Evolutionary conservation across 2,888 invertebrate genomes (phyloP).

Genomic region (Sialis fuliginosa): DNA sequence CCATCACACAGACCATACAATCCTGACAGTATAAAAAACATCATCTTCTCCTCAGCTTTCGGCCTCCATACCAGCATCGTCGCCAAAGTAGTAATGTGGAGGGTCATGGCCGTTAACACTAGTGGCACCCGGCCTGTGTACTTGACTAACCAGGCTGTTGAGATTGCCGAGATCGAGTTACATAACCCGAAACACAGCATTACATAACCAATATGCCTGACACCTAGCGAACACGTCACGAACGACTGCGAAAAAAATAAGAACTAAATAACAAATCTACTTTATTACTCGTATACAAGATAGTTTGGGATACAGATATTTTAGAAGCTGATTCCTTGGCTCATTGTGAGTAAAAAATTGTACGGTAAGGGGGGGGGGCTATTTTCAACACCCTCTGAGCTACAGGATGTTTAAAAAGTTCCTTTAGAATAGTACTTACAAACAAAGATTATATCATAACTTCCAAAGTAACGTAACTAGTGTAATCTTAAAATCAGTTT

Average conservation of each 20-base stretch:
- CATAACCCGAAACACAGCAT: slow-evolving; percentile 47
- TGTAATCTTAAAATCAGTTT: too few species aligned
- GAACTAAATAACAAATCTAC: slow-evolving; percentile 10
- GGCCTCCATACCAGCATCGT: slow-evolving; percentile 39
- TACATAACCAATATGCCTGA: slow-evolving; percentile 47
- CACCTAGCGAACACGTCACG: slow-evolving; percentile 38
- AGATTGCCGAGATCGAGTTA: slow-evolving; percentile 38
- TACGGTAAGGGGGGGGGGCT: too few species aligned
- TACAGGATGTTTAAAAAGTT: too few species aligned
- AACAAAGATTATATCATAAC: too few species aligned
- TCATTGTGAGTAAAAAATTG: too few species aligned
- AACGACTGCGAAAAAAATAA: slow-evolving; percentile 25
- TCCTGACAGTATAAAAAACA: slow-evolving; percentile 38
- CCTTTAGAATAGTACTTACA: too few species aligned
- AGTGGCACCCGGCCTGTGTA: slow-evolving; percentile 45
- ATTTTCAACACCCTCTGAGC: too few species aligned
- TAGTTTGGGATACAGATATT: too few species aligned
- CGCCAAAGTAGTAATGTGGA: slow-evolving; percentile 35
- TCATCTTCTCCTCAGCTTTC: slow-evolving; percentile 26
- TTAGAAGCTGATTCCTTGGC: too few species aligned
- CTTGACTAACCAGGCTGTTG: slow-evolving; percentile 29
- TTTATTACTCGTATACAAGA: too few species aligned
- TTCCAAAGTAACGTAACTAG: too few species aligned
- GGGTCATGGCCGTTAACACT: slow-evolving; percentile 33
- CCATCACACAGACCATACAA: slow-evolving; percentile 47